These are phyloP conservation scores for Oncorhynchus mykiss DNA, from an alignment of 2,113 vertebrate genomes.

Conservation along the genomic window DNA sequence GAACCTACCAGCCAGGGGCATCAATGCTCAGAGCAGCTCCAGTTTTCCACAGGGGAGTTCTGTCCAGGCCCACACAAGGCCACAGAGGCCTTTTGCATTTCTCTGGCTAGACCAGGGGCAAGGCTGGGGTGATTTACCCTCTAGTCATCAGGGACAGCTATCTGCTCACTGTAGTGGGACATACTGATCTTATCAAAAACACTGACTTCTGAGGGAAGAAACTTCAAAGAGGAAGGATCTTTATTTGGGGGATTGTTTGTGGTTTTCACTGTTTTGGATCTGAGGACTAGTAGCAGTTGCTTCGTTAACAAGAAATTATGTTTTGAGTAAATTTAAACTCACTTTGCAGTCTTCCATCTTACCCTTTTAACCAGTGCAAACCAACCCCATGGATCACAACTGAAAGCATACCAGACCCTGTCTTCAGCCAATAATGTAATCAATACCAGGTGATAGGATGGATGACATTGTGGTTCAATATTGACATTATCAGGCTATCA, in stretches of 20 bases:
- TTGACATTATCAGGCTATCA: neutral
- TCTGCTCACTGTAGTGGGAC: neutral
- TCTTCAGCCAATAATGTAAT: slow-evolving; percentile 2
- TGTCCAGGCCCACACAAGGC: neutral
- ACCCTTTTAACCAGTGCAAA: neutral
- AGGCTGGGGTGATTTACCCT: neutral
- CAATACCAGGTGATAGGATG: neutral
- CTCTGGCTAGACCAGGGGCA: neutral
- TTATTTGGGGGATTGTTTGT: neutral
- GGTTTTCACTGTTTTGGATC: neutral
- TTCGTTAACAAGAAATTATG: neutral
- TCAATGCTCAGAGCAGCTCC: slow-evolving; percentile 7
- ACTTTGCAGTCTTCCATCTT: neutral
- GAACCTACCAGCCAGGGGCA: neutral
- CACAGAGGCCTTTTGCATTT: neutral
- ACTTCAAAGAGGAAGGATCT: slow-evolving; percentile 2
- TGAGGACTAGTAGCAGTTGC: neutral
- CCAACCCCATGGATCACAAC: neutral
- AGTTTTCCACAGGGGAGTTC: slow-evolving; percentile 6
- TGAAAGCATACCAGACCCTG: neutral
- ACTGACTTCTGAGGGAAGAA: neutral
- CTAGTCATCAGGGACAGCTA: neutral
- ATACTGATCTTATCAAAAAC: neutral
- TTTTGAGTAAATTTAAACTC: neutral
- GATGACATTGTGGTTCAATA: neutral